A percentile compares a stretch with the other conserved stretches of the same genome.
Conservation (phyloP, 2,888 invertebrate species). For the Argyra leucocephala region DNA sequence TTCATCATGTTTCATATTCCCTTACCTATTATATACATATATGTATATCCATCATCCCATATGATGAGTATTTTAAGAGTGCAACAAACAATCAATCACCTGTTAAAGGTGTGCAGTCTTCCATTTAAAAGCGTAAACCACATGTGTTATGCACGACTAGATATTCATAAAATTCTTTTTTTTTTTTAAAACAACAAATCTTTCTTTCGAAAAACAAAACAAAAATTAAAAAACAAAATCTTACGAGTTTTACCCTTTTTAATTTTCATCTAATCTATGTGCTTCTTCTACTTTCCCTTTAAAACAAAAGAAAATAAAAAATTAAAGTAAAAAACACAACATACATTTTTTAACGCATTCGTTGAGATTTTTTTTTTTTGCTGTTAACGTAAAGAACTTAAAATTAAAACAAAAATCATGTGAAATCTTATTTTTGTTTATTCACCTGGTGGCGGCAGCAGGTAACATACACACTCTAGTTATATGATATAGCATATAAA, state of each 20-base stretch:
- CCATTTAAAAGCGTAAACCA: constrained; percentile 12
- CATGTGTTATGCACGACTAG: constrained; percentile 19
- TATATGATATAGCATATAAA: neutral
- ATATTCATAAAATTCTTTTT: neutral
- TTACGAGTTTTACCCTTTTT: neutral
- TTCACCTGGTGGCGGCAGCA: neutral
- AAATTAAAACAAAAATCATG: neutral
- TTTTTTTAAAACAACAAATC: too few relatives aligned
- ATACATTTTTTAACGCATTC: neutral
- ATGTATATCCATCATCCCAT: neutral
- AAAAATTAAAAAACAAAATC: neutral
- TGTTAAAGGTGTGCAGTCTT: constrained; percentile 6
- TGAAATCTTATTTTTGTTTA: neutral
- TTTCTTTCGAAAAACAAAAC: neutral
- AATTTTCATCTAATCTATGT: neutral
- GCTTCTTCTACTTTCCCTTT: neutral
- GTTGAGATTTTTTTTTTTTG: neutral
- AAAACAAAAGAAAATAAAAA: neutral
- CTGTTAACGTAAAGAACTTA: neutral
- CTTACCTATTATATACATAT: neutral
- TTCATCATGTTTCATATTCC: too few relatives aligned
- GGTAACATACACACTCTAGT: neutral
- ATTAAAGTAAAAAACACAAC: neutral
- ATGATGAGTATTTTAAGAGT: too few relatives aligned
- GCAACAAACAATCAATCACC: neutral